Percentiles rank a stretch among this genome's conserved stretches.
These are phyloP conservation scores for Simalia tracyae DNA, from an alignment of 2,797 vertebrate species.

Conservation along the genomic window DNA sequence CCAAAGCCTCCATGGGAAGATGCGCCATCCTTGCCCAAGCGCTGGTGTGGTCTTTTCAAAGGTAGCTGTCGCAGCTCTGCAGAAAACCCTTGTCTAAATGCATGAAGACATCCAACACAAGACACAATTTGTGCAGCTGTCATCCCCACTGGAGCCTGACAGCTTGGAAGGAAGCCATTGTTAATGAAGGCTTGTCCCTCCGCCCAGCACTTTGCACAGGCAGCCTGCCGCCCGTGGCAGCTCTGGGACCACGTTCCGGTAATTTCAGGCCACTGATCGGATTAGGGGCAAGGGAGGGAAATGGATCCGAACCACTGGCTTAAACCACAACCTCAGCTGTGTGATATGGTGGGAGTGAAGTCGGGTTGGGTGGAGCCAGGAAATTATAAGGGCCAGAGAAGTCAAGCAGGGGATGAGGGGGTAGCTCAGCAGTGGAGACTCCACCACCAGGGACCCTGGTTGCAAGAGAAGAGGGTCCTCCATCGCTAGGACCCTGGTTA, in stretches of 20 bases:
- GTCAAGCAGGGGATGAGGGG: not conserved
- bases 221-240: not conserved
- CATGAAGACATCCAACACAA: constrained; percentile 11
- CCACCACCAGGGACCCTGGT: too few species aligned
- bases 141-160: not conserved
- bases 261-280: constrained; percentile 21
- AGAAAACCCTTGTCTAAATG: not conserved
- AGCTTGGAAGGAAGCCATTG: not conserved
- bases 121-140: not conserved
- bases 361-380: not conserved
- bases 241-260: not conserved
- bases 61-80: not conserved
- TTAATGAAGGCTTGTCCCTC: not conserved
- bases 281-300: not conserved
- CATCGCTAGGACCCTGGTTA: not conserved
- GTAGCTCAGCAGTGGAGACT: not conserved
- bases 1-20: not conserved
- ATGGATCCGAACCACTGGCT: not conserved
- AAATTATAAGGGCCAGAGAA: not conserved
- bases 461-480: not conserved
- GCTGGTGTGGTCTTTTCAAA: not conserved
- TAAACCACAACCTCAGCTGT: not conserved
- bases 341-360: not conserved
- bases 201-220: not conserved
- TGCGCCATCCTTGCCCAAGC: not conserved